Base-by-base conservation (phyloP, 1,140 invertebrate species). In the Drosophila nigromelanica region DNA sequence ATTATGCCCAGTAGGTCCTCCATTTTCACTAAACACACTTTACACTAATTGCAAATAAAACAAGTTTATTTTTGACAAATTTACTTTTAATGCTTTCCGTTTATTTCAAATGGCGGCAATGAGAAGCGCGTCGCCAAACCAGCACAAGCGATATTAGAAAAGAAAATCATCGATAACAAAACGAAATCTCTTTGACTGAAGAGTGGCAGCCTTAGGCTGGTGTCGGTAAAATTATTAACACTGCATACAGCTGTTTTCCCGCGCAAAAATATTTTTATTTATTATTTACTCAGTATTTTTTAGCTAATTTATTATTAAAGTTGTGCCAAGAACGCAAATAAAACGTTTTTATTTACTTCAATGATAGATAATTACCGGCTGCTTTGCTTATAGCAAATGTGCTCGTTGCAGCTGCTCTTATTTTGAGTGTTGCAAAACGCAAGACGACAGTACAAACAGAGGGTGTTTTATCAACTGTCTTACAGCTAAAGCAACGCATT, bases 91-190 rank as follows among this genome's bases (percentile, higher is more conserved):
- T 58, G 11, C 14, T 58, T 45, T 33, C 48, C 62, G 73, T 89
- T 79, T 80, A 66, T 64, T 86, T 86, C 72, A 87, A 87, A 87
- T 87, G 82, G 83, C 82, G 83, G 72, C 74, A 87, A 78, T 63
- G 11, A 15, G 61, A 60, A 68, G 77, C 81, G 81, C 76, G 73
- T 67, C 76, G 47, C 33, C 35, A 51, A 21, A 10, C 15, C 56
- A 70, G 47, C 43, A 61, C 58, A 70, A 63, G 59, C 58, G 51
- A 52, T 42, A 51, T 24, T 14, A 10, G 7, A 39, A 18, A 48
- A 37, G 8, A 51, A 63, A 63, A 54, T 18, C n/a, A 62, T 74
- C 70, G 70, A 61, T 60, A 48, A 11, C n/a, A 42, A 3, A 8
- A 7, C 0, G 10, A 15, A 35, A 21, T 58, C 62, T 62, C 59